Conservation (phyloP, 2,888 invertebrate genomes). For the Ochlodes sylvanus region DNA sequence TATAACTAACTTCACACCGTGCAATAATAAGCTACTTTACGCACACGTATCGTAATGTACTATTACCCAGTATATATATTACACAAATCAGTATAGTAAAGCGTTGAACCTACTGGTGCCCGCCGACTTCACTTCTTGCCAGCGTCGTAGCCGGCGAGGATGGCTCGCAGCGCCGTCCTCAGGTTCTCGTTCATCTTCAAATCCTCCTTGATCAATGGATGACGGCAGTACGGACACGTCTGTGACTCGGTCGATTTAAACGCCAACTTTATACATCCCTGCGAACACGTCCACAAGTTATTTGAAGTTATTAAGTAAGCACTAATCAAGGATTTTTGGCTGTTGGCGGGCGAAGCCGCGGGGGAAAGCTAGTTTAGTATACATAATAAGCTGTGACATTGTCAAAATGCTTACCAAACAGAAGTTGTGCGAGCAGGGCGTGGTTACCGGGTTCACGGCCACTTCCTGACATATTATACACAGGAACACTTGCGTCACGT, state of each 20-base stretch:
- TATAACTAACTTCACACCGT: too few species aligned
- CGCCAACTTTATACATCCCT: conserved; percentile 88
- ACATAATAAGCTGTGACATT: too few species aligned
- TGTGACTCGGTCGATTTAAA: conserved; percentile 86
- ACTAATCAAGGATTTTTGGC: too few species aligned
- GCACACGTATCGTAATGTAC: too few species aligned
- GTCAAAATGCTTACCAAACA: conserved; percentile 85
- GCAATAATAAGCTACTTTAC: too few species aligned
- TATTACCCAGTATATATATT: too few species aligned
- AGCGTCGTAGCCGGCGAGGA: conserved; percentile 89
- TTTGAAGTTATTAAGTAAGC: too few species aligned
- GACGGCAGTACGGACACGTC: conserved; percentile 89
- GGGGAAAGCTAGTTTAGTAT: too few species aligned
- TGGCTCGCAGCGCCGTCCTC: conserved; percentile 77
- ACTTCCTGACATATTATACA: conserved; percentile 93
- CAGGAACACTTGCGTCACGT: conserved; percentile 87
- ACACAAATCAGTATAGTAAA: too few species aligned
- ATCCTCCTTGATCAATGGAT: conserved; percentile 83
- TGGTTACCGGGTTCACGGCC: conserved; percentile 89
- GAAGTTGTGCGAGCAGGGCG: conserved; percentile 90
- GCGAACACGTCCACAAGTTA: conserved; percentile 47
- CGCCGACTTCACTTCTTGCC: conserved; percentile 53
- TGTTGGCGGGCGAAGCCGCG: too few species aligned
- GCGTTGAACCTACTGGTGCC: too few species aligned
- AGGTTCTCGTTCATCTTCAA: conserved; percentile 85